Conservation (phyloP, 2,113 vertebrate species). For the Lophura nycthemera region DNA sequence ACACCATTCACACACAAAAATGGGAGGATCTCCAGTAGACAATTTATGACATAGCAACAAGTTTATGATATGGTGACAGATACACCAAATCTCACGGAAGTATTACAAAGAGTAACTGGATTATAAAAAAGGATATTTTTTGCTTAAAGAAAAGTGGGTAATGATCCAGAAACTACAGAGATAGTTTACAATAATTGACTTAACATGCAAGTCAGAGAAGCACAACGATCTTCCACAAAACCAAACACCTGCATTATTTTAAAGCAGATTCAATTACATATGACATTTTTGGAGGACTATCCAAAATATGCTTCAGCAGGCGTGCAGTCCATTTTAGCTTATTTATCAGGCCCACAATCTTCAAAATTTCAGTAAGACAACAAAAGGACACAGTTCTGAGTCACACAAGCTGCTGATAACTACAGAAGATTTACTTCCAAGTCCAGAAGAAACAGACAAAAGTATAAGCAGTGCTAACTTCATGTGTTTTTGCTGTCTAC, state of each 20-base stretch:
- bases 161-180: slow-evolving; percentile 38
- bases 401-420: neutral
- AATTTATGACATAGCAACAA: neutral
- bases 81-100: slow-evolving; percentile 4
- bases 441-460: neutral
- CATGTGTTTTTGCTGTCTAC: neutral
- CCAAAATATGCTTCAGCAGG: neutral
- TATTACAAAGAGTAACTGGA: neutral
- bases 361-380: neutral
- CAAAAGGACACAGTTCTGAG: neutral
- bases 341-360: neutral
- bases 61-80: neutral
- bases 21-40: neutral
- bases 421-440: neutral
- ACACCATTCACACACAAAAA: neutral
- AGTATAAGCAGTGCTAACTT: neutral
- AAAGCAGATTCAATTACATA: slow-evolving; percentile 10
- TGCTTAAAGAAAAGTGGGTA: slow-evolving; percentile 22
- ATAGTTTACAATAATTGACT: neutral
- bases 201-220: neutral
- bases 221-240: neutral
- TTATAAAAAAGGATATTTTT: slow-evolving; percentile 1
- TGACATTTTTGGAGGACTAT: neutral
- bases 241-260: neutral
- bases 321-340: neutral